These are phyloP conservation scores for Muraenolepis orangiensis DNA, from an alignment of 2,797 vertebrate genomes.

Conservation along the genomic window DNA sequence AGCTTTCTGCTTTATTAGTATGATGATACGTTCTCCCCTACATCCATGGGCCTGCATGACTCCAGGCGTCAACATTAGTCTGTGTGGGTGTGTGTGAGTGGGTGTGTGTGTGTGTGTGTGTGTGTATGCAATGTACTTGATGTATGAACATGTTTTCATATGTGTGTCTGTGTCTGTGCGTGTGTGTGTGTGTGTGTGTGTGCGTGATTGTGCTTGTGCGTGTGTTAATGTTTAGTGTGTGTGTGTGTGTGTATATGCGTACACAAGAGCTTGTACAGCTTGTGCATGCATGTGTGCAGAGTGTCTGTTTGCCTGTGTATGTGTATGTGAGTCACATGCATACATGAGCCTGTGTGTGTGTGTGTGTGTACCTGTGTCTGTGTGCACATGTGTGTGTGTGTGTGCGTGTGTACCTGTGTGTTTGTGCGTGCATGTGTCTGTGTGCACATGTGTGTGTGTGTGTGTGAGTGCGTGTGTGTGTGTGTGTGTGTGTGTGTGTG, in stretches of 20 bases:
- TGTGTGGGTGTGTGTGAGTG: slow-evolving; percentile 6
- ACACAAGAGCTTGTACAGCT: neutral
- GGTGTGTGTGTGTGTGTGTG: neutral
- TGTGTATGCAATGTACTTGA: neutral
- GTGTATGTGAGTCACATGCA: neutral
- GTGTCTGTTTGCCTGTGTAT: neutral
- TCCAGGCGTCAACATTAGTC: slow-evolving; percentile 35
- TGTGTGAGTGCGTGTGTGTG: no score
- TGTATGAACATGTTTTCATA: neutral
- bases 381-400: no score
- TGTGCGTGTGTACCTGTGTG: no score
- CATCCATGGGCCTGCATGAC: slow-evolving; percentile 18
- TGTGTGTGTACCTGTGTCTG: no score
- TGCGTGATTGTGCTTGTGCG: neutral
- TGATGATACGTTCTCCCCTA: slow-evolving; percentile 18
- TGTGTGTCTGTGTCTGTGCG: neutral
- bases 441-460: no score
- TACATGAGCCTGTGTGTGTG: neutral
- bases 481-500: slow-evolving; percentile 8
- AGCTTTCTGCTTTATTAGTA: slow-evolving; percentile 5
- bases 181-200: neutral
- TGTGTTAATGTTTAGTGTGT: no score
- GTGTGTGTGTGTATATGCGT: no score
- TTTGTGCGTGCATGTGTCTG: no score
- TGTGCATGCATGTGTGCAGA: neutral